Percentiles rank a stretch among this genome's conserved stretches.
These are phyloP conservation scores for Crotalus viridis DNA, from an alignment of 2,113 vertebrate genomes.

Conservation along the genomic window DNA sequence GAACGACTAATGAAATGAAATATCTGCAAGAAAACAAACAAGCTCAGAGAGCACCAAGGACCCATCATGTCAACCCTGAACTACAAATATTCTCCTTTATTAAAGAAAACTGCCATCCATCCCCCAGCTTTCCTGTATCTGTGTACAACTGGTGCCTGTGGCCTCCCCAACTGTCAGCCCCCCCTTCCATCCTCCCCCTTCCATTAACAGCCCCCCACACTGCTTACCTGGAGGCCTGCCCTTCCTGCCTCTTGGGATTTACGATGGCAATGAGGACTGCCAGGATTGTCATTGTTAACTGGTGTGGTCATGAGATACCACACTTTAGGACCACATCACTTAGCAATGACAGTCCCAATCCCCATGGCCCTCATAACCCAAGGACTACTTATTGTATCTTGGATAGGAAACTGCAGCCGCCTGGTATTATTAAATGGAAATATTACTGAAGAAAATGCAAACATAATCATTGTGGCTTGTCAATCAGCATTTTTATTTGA, in stretches of 20 bases:
- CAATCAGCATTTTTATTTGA: constrained; percentile 77
- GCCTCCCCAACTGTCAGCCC: too few species aligned
- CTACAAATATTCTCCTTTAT: background rate
- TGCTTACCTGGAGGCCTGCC: background rate
- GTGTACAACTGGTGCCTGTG: too few species aligned
- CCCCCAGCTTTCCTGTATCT: too few species aligned
- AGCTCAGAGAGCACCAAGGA: too few species aligned
- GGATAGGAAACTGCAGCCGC: background rate
- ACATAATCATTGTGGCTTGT: constrained; percentile 51
- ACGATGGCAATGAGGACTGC: background rate
- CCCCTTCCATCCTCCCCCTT: background rate
- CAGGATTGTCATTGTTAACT: background rate
- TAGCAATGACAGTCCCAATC: background rate
- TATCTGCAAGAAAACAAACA: too few species aligned
- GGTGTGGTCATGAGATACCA: background rate
- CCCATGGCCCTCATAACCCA: background rate
- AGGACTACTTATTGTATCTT: background rate
- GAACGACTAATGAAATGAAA: too few species aligned
- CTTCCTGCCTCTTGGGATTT: background rate
- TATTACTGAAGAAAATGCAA: background rate
- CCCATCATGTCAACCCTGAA: too few species aligned
- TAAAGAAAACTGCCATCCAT: background rate
- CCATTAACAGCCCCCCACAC: too few species aligned
- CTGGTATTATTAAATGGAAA: background rate
- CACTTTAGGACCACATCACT: background rate